Percentiles rank a stretch among this genome's conserved stretches.
These are phyloP conservation scores for Centropristis striata DNA, from an alignment of 2,113 vertebrate genomes.

Conservation along the genomic window DNA sequence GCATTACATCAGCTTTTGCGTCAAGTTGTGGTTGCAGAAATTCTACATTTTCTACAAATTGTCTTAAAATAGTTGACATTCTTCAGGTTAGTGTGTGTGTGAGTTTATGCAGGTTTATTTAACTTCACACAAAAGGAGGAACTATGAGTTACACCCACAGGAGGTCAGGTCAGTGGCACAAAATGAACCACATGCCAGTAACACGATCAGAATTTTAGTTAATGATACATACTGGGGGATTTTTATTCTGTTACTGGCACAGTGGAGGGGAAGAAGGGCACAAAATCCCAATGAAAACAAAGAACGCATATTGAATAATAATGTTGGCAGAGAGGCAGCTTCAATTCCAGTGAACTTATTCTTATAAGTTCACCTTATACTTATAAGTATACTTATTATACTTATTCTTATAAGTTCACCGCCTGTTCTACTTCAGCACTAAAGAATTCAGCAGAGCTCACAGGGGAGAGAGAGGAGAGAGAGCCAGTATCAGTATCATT, in stretches of 20 bases:
- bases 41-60: background rate
- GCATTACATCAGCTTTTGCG: background rate
- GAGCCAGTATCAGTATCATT: background rate
- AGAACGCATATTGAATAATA: background rate
- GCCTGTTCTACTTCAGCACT: slow-evolving; percentile 24
- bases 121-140: slow-evolving; percentile 9
- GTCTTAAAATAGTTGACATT: background rate
- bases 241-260: background rate
- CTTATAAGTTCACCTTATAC: too few relatives aligned
- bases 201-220: background rate
- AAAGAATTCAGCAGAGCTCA: slow-evolving; percentile 23
- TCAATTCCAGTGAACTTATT: background rate
- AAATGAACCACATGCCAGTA: background rate
- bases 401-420: too few relatives aligned
- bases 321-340: background rate
- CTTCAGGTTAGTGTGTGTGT: background rate
- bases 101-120: background rate
- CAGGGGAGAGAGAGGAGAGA: background rate
- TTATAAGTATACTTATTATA: too few relatives aligned
- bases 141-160: slow-evolving; percentile 37
- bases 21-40: background rate
- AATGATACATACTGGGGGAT: background rate
- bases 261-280: background rate
- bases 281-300: rapidly evolving
- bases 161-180: background rate